phyloP scores from a whole-genome alignment of 1,140 invertebrate species.

The Drosophila parabipectinata region DNA sequence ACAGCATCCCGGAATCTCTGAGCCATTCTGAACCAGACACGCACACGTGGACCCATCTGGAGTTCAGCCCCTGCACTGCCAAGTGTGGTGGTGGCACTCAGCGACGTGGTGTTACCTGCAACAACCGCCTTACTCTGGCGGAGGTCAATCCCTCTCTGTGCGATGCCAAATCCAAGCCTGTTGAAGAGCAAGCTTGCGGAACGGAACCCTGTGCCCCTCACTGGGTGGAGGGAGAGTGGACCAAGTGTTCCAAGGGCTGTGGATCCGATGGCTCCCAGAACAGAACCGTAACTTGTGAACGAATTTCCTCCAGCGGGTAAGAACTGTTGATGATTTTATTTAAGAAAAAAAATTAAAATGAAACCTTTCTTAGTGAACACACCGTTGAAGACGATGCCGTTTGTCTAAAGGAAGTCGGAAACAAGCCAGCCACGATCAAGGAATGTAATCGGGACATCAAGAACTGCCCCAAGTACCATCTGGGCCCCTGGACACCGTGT shows the following conservation, averaged over 20 bases:
- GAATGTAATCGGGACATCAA: slow-evolving; percentile 89
- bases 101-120: slow-evolving; percentile 89
- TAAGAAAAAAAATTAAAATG: neutral
- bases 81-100: slow-evolving; percentile 95
- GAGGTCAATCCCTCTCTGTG: slow-evolving; percentile 91
- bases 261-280: slow-evolving; percentile 90
- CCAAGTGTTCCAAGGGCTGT: slow-evolving; percentile 92
- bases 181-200: slow-evolving; percentile 89
- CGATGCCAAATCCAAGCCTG: slow-evolving; percentile 89
- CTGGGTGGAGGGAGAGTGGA: slow-evolving; percentile 93
- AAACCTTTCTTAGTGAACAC: slow-evolving; percentile 34
- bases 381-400: slow-evolving; percentile 87
- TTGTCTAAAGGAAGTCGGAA: slow-evolving; percentile 88
- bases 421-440: slow-evolving; percentile 89
- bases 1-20: slow-evolving; percentile 92
- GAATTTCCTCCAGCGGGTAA: slow-evolving; percentile 85
- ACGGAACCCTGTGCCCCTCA: slow-evolving; percentile 91
- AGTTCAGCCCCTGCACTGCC: slow-evolving; percentile 91
- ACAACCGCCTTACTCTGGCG: slow-evolving; percentile 88
- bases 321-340: neutral
- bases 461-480: slow-evolving; percentile 92
- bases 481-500: slow-evolving; percentile 95
- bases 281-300: slow-evolving; percentile 90
- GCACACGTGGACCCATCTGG: slow-evolving; percentile 92
- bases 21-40: slow-evolving; percentile 87